These are phyloP conservation scores for Conistra vaccinii DNA, from an alignment of 2,888 invertebrate genomes.

Conservation along the genomic window DNA sequence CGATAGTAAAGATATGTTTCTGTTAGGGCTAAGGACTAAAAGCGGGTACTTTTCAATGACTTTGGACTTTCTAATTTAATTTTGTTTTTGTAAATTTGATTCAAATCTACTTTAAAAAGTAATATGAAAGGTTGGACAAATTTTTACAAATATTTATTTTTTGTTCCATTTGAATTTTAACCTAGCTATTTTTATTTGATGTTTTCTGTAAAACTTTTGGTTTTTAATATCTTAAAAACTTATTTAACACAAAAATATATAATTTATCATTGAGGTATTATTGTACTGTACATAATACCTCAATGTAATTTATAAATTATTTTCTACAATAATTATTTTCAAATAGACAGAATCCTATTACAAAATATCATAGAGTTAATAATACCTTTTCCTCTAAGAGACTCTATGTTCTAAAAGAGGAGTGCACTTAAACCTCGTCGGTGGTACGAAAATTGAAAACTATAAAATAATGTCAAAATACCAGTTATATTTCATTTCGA, in stretches of 20 bases:
- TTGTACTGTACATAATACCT: too few relatives aligned
- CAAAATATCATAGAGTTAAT: constrained; percentile 12
- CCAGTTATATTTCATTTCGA: constrained; percentile 35
- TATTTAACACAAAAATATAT: neutral
- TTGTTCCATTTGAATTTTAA: neutral
- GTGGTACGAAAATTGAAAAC: constrained; percentile 32
- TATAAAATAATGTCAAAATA: constrained; percentile 38
- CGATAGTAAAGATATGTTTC: neutral
- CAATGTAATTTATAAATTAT: too few relatives aligned
- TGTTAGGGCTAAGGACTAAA: neutral
- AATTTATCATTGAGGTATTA: too few relatives aligned
- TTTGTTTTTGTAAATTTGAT: neutral
- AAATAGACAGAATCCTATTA: neutral
- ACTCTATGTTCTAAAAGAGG: constrained; percentile 13
- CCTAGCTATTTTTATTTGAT: neutral
- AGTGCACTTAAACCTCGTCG: neutral
- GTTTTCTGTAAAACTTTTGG: neutral
- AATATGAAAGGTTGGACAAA: neutral
- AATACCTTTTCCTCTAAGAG: constrained; percentile 2
- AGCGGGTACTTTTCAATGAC: neutral
- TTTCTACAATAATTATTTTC: neutral
- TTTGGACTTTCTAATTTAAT: too few relatives aligned
- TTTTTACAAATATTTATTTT: too few relatives aligned
- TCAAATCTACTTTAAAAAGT: neutral
- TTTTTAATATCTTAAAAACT: neutral